Evolutionary conservation across 2,888 invertebrate species (phyloP), one percentile per base, ranked within the genome.

Genomic region (Antitype chi): DNA sequence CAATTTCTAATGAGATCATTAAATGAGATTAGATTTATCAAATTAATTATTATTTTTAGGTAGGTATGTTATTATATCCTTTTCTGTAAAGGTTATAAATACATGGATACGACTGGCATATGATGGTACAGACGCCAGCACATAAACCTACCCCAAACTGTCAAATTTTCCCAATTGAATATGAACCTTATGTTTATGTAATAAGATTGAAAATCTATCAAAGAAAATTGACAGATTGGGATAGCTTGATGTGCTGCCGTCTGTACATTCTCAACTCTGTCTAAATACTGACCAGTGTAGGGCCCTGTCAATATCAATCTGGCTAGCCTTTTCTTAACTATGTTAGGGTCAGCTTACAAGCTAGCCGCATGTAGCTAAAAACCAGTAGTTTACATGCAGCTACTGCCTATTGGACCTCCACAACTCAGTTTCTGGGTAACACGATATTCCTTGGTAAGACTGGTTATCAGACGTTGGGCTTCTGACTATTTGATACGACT

Each of bases 1-100:
- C 32, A 25, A 15, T 25, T 25, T 20, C 11, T 81, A 81, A 80
- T 80, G 62, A 70, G 82, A 15, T 70, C 32, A 81, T 82, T 81
- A 81, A 55, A 55, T n/a, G 15, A 64, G 53, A 81, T 53, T 53
- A 69, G 25, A 55, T 53, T 71, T 53, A 71, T 60, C 53, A 60
- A 55, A 71, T 55, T 77, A 17, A 71, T 76, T 68, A 70, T 38
- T 53, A 47, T 57, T 57, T 66, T 67, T 63, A 66, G 28, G 15
- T 81, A 53, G 9, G 4, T 49, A 32, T 17, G 17, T n/a, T 17
- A 53, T 32, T 53, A n/a, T 17, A 68, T 57, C 11, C n/a, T 57
- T 32, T 32, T 4, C 32, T 4, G 0, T 68, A 5, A 55, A 23
- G 15, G 82, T 49, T 55, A 49, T 70, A 7, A 32, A 77, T 59